These are phyloP conservation scores for Pentalonia nigronervosa DNA, from an alignment of 1,140 invertebrate genomes.

Conservation along the genomic window DNA sequence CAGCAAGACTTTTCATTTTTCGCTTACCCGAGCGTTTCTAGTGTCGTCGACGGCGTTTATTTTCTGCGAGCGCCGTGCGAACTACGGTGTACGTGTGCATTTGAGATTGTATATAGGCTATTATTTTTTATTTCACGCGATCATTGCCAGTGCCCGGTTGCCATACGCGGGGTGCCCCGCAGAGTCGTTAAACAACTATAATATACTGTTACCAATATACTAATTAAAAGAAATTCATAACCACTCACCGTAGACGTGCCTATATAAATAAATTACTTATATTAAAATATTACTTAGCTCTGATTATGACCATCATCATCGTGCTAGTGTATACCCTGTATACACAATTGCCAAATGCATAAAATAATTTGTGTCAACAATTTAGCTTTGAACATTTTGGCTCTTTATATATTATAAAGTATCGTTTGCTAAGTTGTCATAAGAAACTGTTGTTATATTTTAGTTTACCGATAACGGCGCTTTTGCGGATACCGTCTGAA, in stretches of 20 bases:
- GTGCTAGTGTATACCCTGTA: no score
- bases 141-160: background rate
- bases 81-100: background rate
- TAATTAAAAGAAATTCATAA: background rate
- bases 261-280: no score
- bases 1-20: slow-evolving; percentile 13
- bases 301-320: no score
- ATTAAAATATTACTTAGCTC: no score
- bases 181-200: background rate
- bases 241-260: background rate
- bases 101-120: background rate
- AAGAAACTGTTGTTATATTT: background rate
- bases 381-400: no score
- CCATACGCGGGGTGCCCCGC: no score
- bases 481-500: background rate
- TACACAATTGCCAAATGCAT: no score
- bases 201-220: no score
- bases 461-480: background rate
- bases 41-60: slow-evolving; percentile 9
- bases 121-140: background rate
- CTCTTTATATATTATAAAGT: no score
- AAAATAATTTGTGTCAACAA: no score
- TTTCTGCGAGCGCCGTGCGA: background rate
- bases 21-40: background rate
- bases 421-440: no score